Evolutionary conservation across 2,888 invertebrate species (phyloP), one percentile per base, ranked within the genome.

Genomic region (Cheilosia variabilis): DNA sequence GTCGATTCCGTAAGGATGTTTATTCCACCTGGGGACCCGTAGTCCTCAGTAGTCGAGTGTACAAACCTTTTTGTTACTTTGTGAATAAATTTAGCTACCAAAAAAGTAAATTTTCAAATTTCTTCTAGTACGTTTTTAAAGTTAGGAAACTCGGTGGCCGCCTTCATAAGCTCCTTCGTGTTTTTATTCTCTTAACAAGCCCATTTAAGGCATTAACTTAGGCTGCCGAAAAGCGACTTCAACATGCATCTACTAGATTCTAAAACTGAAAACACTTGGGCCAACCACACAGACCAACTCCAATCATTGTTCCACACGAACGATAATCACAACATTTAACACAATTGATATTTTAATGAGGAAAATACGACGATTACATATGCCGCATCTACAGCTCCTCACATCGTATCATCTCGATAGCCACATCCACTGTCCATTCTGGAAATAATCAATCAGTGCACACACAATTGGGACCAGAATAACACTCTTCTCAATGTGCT

Each of bases 361-460:
- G 27, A 84, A 84, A 71, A 71, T 45, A 62, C 65, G 55, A n/a
- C 55, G 43, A 84, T 79, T 72, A 79, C 63, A 55, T 66, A 45
- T 31, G 69, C 43, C 24, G 1, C 37, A 19, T 58, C 9, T 55
- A 31, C n/a, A n/a, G 19, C 27, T 45, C 22, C 34, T 37, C 57
- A 17, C 43, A n/a, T 62, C 41, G 19, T n/a, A 50, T 45, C 53
- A 34, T 58, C 75, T 76, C 55, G 45, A 65, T 71, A 71, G 66
- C 65, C 65, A 63, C 81, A 69, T 63, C 75, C 65, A 62, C 22
- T 27, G 66, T 63, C 50, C 52, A 66, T 71, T 79, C 84, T 84
- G 75, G 69, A 84, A 84, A 79, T 79, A 84, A 84, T 84, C 84
- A 84, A 84, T 84, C 84, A 84, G 69, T 57, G 62, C 78, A 53